Evolutionary conservation across 35 echinoderm and acorn worm species (phyloP), one percentile per base, ranked within the genome.

Genomic region (Diadema setosum): DNA sequence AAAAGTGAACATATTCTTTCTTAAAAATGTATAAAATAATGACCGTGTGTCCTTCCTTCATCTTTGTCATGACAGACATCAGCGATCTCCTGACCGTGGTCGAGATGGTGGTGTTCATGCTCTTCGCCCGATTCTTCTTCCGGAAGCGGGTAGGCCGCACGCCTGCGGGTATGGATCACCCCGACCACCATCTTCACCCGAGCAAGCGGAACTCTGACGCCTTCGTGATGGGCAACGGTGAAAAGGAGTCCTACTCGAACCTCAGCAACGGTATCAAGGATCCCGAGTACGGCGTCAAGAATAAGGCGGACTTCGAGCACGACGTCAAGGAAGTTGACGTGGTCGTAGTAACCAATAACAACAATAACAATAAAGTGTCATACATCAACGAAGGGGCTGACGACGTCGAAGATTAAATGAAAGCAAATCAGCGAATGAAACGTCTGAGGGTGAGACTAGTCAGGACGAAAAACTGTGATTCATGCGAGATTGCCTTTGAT

Each of bases 21-120:
- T n/a, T n/a, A n/a, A n/a, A n/a, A n/a, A n/a, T n/a, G n/a, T n/a
- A n/a, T n/a, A n/a, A n/a, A n/a, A n/a, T n/a, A n/a, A n/a, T n/a
- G n/a, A n/a, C n/a, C n/a, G n/a, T n/a, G n/a, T n/a, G n/a, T n/a
- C n/a, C n/a, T n/a, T n/a, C n/a, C n/a, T n/a, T n/a, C n/a, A n/a
- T n/a, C n/a, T 56, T 8, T 88, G 56, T 40, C 50, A 55, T 81
- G n/a, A n/a, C 96, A 99, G 96, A 99, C 46, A 89, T 95, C 55
- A 85, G 91, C 45, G 92, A 99, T 49, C 88, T 94, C 78, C 15
- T 99, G 58, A 83, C 91, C 15, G 82, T 99, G 9, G 76, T 84
- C 18, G 96, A 99, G 63, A 94, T 99, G 89, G 88, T 99, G 26
- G 57, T 99, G 36, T 90, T 99, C 48, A 55, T 70, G 31, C 64